These are phyloP conservation scores for Lasioglossum zephyrum DNA, from an alignment of 2,888 invertebrate genomes.

Conservation along the genomic window DNA sequence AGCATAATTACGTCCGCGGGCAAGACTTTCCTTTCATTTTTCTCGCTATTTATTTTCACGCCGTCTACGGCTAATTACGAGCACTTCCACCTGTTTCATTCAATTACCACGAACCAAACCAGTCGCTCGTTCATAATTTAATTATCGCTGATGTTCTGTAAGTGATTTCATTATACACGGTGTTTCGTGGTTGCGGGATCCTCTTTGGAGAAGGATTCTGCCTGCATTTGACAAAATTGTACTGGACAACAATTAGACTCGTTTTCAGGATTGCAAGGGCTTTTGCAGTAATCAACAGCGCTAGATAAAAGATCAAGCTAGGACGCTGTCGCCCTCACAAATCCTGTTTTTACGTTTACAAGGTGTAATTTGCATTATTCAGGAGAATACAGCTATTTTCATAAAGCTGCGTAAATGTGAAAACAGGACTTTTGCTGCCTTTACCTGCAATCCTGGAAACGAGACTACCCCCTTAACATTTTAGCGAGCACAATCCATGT, in stretches of 20 bases:
- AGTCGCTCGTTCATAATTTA: slow-evolving; percentile 4
- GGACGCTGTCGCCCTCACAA: no score
- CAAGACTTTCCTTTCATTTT: slow-evolving; percentile 36
- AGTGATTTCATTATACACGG: not conserved
- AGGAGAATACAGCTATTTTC: no score
- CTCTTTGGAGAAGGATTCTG: not conserved
- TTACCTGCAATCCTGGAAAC: no score
- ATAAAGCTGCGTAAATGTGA: no score
- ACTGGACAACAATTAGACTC: not conserved
- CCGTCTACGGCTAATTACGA: slow-evolving; percentile 24
- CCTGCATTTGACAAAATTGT: no score
- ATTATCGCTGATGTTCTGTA: not conserved
- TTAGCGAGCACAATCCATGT: not conserved
- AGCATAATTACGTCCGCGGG: slow-evolving; percentile 31
- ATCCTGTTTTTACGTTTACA: no score
- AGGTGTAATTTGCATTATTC: no score
- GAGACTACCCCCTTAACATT: not conserved
- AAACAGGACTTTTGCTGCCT: no score
- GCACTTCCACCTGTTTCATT: not conserved
- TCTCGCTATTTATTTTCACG: slow-evolving; percentile 32
- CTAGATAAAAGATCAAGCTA: no score
- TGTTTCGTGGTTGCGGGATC: not conserved
- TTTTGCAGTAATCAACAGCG: no score
- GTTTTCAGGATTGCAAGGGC: no score
- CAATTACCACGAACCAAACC: slow-evolving; percentile 13